Evolutionary conservation across 2,888 invertebrate species (phyloP).

Genomic region (Reticulitermes lucifugus): DNA sequence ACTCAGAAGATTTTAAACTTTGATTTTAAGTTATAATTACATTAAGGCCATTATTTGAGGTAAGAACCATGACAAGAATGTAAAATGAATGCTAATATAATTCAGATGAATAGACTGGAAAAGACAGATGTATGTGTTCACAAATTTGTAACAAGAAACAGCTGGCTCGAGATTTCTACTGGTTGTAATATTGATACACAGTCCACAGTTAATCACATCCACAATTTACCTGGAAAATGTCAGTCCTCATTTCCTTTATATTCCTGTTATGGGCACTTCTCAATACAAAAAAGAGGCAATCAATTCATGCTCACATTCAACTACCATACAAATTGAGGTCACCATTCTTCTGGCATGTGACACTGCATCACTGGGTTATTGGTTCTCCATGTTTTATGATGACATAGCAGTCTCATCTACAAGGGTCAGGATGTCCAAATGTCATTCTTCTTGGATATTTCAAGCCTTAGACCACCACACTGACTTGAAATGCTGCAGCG

Average conservation of each 20-base stretch:
- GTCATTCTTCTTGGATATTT: too few species aligned
- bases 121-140: not conserved
- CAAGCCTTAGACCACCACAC: too few species aligned
- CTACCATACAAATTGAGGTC: not conserved
- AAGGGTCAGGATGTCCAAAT: too few species aligned
- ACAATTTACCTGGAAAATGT: conserved; percentile 5
- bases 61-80: not conserved
- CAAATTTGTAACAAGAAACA: not conserved
- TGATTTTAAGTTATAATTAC: too few species aligned
- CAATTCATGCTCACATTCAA: conserved; percentile 11
- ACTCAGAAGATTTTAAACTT: too few species aligned
- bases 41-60: not conserved
- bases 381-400: too few species aligned
- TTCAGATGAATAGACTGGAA: not conserved
- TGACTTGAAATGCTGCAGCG: too few species aligned
- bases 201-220: conserved; percentile 23
- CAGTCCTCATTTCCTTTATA: not conserved
- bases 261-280: not conserved
- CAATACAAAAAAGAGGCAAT: not conserved
- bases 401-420: too few species aligned
- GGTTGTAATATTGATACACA: conserved; percentile 8
- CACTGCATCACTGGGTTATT: too few species aligned
- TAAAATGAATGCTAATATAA: not conserved
- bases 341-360: too few species aligned
- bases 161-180: not conserved